Evolutionary conservation across 1,140 invertebrate genomes (phyloP).

Genomic region (Cherax quadricarinatus): DNA sequence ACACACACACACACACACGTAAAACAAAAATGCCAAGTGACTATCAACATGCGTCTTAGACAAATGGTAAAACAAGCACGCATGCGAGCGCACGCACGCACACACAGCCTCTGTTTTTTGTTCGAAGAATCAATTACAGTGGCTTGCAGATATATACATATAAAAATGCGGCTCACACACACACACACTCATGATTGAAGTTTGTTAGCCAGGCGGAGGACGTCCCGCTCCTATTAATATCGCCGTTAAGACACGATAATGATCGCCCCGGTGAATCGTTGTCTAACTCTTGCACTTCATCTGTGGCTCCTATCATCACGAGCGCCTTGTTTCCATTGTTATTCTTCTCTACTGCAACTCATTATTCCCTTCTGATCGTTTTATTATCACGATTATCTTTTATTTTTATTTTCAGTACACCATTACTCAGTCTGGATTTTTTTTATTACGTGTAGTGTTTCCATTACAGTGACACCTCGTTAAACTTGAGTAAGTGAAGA

Average conservation of each 20-base stretch:
- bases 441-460: no score
- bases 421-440: no score
- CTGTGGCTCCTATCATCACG: neutral
- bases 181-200: neutral
- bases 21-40: no score
- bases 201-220: neutral
- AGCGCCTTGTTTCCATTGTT: neutral
- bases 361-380: no score
- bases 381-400: no score
- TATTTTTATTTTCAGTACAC: no score
- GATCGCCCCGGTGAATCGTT: neutral
- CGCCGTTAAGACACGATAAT: neutral
- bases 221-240: neutral
- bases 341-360: neutral
- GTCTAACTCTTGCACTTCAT: neutral
- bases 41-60: no score
- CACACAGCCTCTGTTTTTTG: neutral
- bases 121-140: neutral
- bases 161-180: neutral
- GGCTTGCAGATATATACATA: neutral
- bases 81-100: neutral
- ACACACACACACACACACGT: neutral
- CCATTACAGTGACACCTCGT: no score
- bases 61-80: neutral
- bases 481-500: no score